phyloP scores from a whole-genome alignment of 2,888 invertebrate genomes.

The Chirona hameri region DNA sequence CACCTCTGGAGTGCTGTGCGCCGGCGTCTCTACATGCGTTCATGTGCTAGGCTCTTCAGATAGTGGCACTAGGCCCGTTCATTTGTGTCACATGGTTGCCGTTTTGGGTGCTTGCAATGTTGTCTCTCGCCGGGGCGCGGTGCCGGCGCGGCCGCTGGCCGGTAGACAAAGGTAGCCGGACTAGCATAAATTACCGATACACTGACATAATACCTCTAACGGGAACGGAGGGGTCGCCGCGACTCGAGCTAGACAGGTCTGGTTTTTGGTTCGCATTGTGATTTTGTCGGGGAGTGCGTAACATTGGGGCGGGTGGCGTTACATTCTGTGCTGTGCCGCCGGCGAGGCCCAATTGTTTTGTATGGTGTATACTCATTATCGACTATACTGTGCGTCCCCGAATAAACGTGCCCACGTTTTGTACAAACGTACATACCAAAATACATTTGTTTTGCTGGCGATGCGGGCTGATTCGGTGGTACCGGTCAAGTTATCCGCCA shows the following conservation, averaged over 20 bases:
- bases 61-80: constrained; percentile 13
- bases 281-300: not conserved
- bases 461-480: not conserved
- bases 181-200: constrained; percentile 1
- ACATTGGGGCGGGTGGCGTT: constrained; percentile 2
- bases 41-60: not conserved
- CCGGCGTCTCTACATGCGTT: not conserved
- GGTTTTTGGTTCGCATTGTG: not conserved
- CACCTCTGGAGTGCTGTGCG: not conserved
- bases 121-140: not conserved
- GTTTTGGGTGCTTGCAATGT: constrained; percentile 24
- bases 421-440: constrained; percentile 14
- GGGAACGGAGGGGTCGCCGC: not conserved
- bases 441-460: not conserved
- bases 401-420: constrained; percentile 28
- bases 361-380: constrained; percentile 28
- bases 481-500: not conserved
- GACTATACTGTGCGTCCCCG: constrained; percentile 24
- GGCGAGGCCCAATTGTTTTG: constrained; percentile 8
- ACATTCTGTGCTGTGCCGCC: constrained; percentile 23
- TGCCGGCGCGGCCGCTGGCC: not conserved
- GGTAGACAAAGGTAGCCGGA: not conserved
- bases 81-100: not conserved
- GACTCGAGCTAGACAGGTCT: not conserved
- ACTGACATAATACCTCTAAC: constrained; percentile 12